Base-by-base conservation (phyloP, 2,113 vertebrate species). In the Chaenogobius annularis region DNA sequence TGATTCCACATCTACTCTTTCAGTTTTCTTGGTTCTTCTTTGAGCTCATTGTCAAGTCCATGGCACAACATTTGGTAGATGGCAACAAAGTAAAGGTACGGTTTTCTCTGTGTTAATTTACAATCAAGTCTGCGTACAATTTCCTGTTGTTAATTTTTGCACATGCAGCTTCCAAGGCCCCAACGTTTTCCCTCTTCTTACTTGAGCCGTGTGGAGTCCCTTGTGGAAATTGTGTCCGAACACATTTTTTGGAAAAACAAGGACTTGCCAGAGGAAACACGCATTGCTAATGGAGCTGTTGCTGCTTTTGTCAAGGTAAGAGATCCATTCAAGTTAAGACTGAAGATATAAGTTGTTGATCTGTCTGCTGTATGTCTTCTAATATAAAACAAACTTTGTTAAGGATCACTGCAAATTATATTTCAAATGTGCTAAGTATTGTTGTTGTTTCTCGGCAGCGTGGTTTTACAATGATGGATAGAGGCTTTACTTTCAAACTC, bases 11-110 rank as follows among this genome's bases (percentile, higher is more conserved):
- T 31, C 4, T 20, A 35, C 52, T 62, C 35, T 82, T 83, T 78
- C 87, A 99, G 98, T 96, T 98, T 85, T 98, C 95, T 78, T 98
- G 96, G 96, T 99, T 99, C 94, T 98, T 99, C 93, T 95, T 97
- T 89, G 95, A 96, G 75, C 92, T 99, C 80, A 96, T 96, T 65
- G 87, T 95, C 72, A 99, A 99, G 87, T 99, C 98, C 76, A 96
- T 97, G 96, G 97, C 96, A 7, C 98, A 99, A 80, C 90, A 98
- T 78, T 91, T 99, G 86, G 85, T 93, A 43, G 95, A 98, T 65
- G 93, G 91, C 66, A 94, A 95, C 55, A 97, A 93, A 85, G 83
- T 91, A 44, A 95, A 96, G 92, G 98, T 97, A 93, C 88, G 77
- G 15, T 48, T 22, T 1, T 9, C 15, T 15, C 19, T n/a, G 15